Evolutionary conservation across 2,888 invertebrate species (phyloP).

Genomic region (Plebejus melissa): DNA sequence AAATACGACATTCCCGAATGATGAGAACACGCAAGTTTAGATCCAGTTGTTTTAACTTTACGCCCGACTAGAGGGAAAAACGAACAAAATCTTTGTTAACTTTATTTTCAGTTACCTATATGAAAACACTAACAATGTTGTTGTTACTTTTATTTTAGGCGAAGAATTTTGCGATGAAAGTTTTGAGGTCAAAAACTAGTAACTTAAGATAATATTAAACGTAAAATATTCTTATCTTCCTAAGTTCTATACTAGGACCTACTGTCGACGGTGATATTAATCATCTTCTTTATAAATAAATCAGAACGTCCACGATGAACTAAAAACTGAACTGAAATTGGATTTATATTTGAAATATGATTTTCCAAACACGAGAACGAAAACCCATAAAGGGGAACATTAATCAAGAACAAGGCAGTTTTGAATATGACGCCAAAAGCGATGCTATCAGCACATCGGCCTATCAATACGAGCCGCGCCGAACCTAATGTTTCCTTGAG

Average conservation of each 20-base stretch:
- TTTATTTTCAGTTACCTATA: conserved; percentile 4
- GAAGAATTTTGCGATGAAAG: background rate
- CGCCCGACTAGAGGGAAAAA: conserved; percentile 10
- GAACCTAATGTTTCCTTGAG: conserved; percentile 37
- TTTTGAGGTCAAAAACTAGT: background rate
- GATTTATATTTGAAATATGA: conserved; percentile 40
- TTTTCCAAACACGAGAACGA: conserved; percentile 37
- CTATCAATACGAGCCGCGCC: conserved; percentile 37
- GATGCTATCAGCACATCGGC: conserved; percentile 56
- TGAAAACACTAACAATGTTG: background rate
- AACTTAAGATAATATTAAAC: background rate
- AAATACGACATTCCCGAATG: background rate
- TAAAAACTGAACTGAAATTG: conserved; percentile 36
- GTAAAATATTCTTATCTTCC: background rate
- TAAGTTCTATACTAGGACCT: too few species aligned
- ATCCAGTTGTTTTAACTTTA: conserved; percentile 17
- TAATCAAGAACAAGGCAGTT: conserved; percentile 67
- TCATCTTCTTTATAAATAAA: conserved; percentile 9
- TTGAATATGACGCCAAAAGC: conserved; percentile 68
- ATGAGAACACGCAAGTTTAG: conserved; percentile 13
- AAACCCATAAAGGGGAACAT: conserved; percentile 57
- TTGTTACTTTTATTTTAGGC: background rate
- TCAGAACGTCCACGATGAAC: background rate
- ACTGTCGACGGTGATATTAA: background rate
- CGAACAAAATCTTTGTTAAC: conserved; percentile 5